Base-by-base conservation (phyloP, 2,888 invertebrate species). In the Melanchra persicariae region DNA sequence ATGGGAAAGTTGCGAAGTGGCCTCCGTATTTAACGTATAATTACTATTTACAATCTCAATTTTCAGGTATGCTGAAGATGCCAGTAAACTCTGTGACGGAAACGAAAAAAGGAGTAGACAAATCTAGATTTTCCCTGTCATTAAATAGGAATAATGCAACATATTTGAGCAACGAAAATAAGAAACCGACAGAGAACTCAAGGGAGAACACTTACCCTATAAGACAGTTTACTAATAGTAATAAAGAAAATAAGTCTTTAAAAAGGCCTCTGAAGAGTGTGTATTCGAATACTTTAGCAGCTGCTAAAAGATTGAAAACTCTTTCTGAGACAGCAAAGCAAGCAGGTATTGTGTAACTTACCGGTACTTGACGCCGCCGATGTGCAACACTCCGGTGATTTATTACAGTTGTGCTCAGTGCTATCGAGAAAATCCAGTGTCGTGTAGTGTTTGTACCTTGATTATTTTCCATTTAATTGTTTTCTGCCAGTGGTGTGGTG, bases 41-140 rank as follows among this genome's bases (percentile, higher is more conserved):
- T 73, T 82, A 49, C 77, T 77, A 75, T 45, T 59, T 74, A 74
- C 54, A 43, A 68, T 70, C 62, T 82, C 80, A 65, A 78, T 83
- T 94, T 91, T 19, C 93, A 96, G 96, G 95, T 95, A 90, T 94
- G 87, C 96, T 95, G 95, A 96, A 96, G 95, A 96, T 96, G 96
- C 96, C 95, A 95, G 93, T 95, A 93, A 95, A 95, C 88, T 93
- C 93, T 91, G 90, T 92, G 81, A 88, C 90, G 76, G 92, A 93
- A 92, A 92, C 91, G 86, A 95, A 93, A 92, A 93, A 93, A 93
- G 91, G 92, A 91, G 93, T 91, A 83, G 93, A 92, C 75, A 95
- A 92, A 91, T 85, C 93, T 71, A 95, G 90, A 91, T 92, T 93
- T 89, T 93, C 94, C 70, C 89, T 96, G 72, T 95, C 95, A 79